phyloP scores from a whole-genome alignment of 1,140 invertebrate species.

The Drosophila murphyi region DNA sequence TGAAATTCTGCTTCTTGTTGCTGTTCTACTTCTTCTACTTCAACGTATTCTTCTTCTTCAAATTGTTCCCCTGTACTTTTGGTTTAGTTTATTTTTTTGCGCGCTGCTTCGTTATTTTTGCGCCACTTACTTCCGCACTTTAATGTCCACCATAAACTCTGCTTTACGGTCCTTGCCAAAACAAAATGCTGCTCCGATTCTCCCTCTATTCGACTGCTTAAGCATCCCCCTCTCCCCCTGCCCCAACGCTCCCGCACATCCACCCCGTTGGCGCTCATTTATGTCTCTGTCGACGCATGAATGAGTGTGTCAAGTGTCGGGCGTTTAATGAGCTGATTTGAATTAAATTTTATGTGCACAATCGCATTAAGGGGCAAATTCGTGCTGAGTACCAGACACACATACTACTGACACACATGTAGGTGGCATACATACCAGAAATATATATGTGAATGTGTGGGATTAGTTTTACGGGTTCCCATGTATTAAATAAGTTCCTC shows the following conservation, averaged over 20 bases:
- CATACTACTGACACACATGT: background rate
- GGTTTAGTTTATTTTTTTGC: slow-evolving; percentile 34
- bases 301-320: slow-evolving; percentile 67
- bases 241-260: background rate
- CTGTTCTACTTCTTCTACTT: slow-evolving; percentile 28
- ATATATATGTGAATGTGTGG: too few relatives aligned
- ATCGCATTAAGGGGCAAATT: slow-evolving; percentile 66
- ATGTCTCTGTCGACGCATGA: slow-evolving; percentile 46
- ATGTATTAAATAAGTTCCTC: too few relatives aligned
- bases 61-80: slow-evolving; percentile 52
- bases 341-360: slow-evolving; percentile 79
- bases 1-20: slow-evolving; percentile 60
- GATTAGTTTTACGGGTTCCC: background rate
- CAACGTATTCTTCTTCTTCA: slow-evolving; percentile 32
- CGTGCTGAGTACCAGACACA: slow-evolving; percentile 29
- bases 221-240: background rate
- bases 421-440: slow-evolving; percentile 10
- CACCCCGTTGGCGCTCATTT: slow-evolving; percentile 26
- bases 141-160: slow-evolving; percentile 76
- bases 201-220: slow-evolving; percentile 18
- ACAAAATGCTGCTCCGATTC: slow-evolving; percentile 58
- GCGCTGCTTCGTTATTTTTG: slow-evolving; percentile 56
- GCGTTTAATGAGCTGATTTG: slow-evolving; percentile 79
- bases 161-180: slow-evolving; percentile 64
- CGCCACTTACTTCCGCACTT: slow-evolving; percentile 74